Percentiles rank a stretch among this genome's conserved stretches.
These are phyloP conservation scores for Struthio camelus DNA, from an alignment of 2,113 vertebrate genomes.

Conservation along the genomic window DNA sequence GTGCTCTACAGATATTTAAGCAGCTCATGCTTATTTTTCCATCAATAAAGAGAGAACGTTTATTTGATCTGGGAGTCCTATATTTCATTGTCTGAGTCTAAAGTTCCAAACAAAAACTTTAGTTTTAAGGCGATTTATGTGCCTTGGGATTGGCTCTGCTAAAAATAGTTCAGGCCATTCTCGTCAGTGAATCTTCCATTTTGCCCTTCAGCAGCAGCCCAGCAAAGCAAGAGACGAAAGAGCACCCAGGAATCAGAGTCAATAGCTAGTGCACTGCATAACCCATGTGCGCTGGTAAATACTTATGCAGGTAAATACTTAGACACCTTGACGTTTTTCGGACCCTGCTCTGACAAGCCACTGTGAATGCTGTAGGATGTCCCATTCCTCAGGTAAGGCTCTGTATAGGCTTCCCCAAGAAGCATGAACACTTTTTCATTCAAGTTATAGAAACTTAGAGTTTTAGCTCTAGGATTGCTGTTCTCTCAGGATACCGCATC, in stretches of 20 bases:
- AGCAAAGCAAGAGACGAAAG: not conserved
- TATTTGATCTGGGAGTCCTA: constrained; percentile 36
- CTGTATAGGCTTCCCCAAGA: not conserved
- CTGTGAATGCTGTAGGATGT: accelerated
- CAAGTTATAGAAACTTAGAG: not conserved
- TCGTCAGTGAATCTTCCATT: not conserved
- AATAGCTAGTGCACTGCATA: not conserved
- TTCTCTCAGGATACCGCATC: not conserved
- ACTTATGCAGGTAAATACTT: not conserved
- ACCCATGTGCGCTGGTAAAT: not conserved
- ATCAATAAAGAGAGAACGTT: constrained; percentile 39
- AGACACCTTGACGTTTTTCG: not conserved
- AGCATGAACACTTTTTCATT: accelerated
- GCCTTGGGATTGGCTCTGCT: not conserved
- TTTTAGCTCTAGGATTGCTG: not conserved
- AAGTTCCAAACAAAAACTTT: constrained; percentile 26
- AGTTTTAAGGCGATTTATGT: constrained; percentile 11
- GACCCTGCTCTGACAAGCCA: not conserved
- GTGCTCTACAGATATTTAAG: constrained; percentile 42
- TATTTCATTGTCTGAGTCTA: constrained; percentile 62
- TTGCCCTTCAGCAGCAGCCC: not conserved
- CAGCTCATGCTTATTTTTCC: constrained; percentile 47
- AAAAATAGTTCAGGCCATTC: not conserved
- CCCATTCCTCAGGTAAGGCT: not conserved
- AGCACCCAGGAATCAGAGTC: not conserved